phyloP scores from a whole-genome alignment of 2,888 invertebrate genomes.

The Bruchidius siliquastri region DNA sequence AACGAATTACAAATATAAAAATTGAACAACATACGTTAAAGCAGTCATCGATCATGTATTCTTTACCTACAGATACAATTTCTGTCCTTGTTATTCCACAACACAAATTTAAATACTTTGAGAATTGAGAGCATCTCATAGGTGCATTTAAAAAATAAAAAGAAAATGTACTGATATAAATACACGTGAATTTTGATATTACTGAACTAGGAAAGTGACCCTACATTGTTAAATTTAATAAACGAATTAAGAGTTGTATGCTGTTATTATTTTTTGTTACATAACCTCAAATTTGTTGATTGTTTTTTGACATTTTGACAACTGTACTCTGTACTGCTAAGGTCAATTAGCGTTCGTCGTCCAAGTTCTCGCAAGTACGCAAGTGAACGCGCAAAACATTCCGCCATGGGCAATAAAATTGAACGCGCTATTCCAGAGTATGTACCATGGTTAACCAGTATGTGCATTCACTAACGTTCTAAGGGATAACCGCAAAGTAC shows the following conservation, averaged over 20 bases:
- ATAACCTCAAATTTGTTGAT: background rate
- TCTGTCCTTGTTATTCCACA: background rate
- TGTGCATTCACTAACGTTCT: no score
- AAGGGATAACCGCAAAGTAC: no score
- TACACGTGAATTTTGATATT: background rate
- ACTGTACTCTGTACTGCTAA: no score
- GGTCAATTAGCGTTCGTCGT: no score
- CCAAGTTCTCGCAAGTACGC: no score
- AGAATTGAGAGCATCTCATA: background rate
- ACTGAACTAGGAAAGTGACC: background rate
- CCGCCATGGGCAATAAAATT: no score
- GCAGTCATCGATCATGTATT: no score
- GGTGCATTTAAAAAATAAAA: background rate
- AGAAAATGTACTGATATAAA: background rate
- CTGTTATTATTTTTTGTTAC: background rate
- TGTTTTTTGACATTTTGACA: background rate
- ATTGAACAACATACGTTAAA: no score
- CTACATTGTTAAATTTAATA: background rate
- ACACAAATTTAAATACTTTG: background rate
- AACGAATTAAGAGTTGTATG: background rate
- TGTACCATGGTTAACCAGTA: no score
- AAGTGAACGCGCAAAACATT: no score
- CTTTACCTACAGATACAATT: background rate
- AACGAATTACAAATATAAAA: no score
- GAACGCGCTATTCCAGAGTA: no score